Evolutionary conservation across 1,140 invertebrate species (phyloP).

Genomic region (Drosophila elegans): DNA sequence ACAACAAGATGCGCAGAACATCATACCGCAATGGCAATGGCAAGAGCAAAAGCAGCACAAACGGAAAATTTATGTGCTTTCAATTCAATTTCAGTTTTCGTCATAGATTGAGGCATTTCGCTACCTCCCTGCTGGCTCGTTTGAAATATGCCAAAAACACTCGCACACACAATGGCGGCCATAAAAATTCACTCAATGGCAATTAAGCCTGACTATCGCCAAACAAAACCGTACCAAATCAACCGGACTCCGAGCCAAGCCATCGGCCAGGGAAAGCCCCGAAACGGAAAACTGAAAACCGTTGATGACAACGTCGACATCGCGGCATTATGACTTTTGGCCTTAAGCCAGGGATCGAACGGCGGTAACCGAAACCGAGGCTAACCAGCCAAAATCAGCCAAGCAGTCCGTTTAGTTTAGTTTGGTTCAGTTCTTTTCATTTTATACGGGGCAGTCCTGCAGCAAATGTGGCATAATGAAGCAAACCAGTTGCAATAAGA

Average conservation of each 20-base stretch:
- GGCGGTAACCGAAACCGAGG: constrained; percentile 40
- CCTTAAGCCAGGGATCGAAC: constrained; percentile 56
- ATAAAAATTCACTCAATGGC: constrained; percentile 76
- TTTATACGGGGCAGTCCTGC: constrained; percentile 15
- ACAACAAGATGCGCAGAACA: not conserved
- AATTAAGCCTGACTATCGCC: constrained; percentile 69
- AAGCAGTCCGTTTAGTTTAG: constrained; percentile 51
- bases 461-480: constrained; percentile 64
- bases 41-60: constrained; percentile 13
- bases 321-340: constrained; percentile 69
- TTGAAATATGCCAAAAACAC: constrained; percentile 70
- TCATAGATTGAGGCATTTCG: constrained; percentile 42
- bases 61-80: constrained; percentile 66
- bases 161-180: constrained; percentile 49
- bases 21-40: not conserved
- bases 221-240: constrained; percentile 39
- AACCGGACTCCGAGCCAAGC: constrained; percentile 28
- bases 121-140: constrained; percentile 36
- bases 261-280: constrained; percentile 5
- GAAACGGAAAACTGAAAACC: constrained; percentile 17
- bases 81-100: constrained; percentile 68
- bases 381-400: constrained; percentile 57
- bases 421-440: constrained; percentile 28
- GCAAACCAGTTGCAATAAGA: constrained; percentile 43
- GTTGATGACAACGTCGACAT: constrained; percentile 65